phyloP scores from a whole-genome alignment of 2,797 vertebrate genomes.

The Galago senegalensis region DNA sequence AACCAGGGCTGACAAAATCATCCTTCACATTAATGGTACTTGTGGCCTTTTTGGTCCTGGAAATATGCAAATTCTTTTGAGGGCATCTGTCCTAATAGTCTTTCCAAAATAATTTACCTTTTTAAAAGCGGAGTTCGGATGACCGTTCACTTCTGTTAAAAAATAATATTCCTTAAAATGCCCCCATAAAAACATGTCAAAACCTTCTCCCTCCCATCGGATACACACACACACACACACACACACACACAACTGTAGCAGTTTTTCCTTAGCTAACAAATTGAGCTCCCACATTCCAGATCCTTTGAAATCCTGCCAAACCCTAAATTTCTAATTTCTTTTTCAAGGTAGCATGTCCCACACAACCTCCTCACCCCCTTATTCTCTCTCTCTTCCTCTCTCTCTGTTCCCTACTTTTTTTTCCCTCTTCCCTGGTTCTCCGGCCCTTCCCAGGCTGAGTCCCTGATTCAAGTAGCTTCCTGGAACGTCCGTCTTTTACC shows the following conservation, averaged over 20 bases:
- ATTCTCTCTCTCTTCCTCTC: background rate
- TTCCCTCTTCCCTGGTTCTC: background rate
- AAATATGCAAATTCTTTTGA: constrained; percentile 46
- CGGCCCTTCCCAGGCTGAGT: background rate
- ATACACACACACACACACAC: too few relatives aligned
- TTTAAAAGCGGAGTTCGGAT: constrained; percentile 23
- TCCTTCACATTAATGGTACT: background rate
- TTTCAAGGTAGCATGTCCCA: background rate
- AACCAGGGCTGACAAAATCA: background rate
- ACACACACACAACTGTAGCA: background rate
- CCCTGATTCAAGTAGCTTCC: background rate
- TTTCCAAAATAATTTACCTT: background rate
- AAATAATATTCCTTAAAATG: background rate
- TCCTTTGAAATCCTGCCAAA: background rate
- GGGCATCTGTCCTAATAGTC: constrained; percentile 17
- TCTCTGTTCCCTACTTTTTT: background rate
- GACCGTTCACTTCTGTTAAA: constrained; percentile 14
- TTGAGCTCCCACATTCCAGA: background rate
- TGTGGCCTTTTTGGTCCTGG: constrained; percentile 41
- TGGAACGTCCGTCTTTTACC: background rate
- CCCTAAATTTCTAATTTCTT: background rate
- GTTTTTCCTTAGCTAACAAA: background rate
- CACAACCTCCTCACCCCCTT: background rate
- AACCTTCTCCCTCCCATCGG: background rate
- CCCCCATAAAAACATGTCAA: background rate